Evolutionary conservation across 2,888 invertebrate genomes (phyloP), one percentile per base, ranked within the genome.

Genomic region (Abscondita cerata): DNA sequence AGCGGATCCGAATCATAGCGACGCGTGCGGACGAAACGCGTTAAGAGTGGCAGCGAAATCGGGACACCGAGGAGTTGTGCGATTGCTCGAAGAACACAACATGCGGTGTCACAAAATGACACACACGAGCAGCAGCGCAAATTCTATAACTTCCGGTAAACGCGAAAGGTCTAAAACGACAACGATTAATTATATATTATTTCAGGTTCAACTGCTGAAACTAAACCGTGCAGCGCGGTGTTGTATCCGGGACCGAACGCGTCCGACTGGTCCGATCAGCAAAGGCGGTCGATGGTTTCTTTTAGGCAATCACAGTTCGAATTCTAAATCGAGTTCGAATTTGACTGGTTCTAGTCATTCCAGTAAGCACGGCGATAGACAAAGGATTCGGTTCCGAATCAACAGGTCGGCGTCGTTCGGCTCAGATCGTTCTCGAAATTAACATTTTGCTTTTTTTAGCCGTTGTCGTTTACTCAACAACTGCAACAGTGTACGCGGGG

Each of bases 391-490:
- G 71, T 68, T 33, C 76, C 73, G 65, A 75, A 70, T 62, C 65
- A 73, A 15, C 77, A 77, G 70, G 75, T 76, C 54, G 13, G 15
- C 11, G 4, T 2, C 4, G n/a, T n/a, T n/a, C 25, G 25, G 2
- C 25, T 25, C 2, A 4, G 9, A 8, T 1, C 8, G 20, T 18
- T 4, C 2, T 4, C 12, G 31, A 2, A 13, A 13, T 25, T n/a
- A 48, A 3, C 12, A 31, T 12, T 19, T 15, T 38, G 33, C 52
- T 53, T 72, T 72, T 77, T 82, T 67, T 83, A 88, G 64, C 91
- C 91, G 11, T 84, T 96, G 75, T 94, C 95, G 50, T 96, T 96
- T 81, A 95, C 95, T 1, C 95, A 96, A 80, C 95, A 96, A 83
- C 85, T 96, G 53, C 95, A 96, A 68, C 89, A 93, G 67, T 91